Evolutionary conservation across 2,888 invertebrate species (phyloP).

Genomic region (Amblyjoppa proteus): DNA sequence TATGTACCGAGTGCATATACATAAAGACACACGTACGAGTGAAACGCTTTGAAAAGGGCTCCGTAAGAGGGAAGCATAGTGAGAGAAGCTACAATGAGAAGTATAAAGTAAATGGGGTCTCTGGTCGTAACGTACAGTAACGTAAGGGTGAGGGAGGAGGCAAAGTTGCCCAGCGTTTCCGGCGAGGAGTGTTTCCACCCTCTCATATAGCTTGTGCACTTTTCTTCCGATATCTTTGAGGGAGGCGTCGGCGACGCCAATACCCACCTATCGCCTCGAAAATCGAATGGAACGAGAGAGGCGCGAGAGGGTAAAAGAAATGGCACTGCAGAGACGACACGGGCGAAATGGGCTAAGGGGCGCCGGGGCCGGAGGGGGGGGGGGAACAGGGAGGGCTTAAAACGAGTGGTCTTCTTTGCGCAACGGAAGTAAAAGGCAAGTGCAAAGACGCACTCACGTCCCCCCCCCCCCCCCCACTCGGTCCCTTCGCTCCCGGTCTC

Average conservation of each 20-base stretch:
- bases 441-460: constrained; percentile 53
- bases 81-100: constrained; percentile 41
- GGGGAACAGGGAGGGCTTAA: constrained; percentile 29
- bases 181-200: constrained; percentile 48
- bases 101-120: constrained; percentile 45
- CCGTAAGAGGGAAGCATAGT: constrained; percentile 18
- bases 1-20: background rate
- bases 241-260: constrained; percentile 46
- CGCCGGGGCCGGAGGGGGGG: background rate
- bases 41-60: constrained; percentile 6
- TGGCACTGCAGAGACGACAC: constrained; percentile 38
- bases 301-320: constrained; percentile 44
- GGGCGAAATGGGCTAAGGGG: constrained; percentile 9
- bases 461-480: constrained; percentile 26
- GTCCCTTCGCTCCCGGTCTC: constrained; percentile 26
- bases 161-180: constrained; percentile 41
- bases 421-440: constrained; percentile 64
- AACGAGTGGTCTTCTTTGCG: constrained; percentile 61
- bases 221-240: constrained; percentile 64
- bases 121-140: constrained; percentile 16
- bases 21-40: background rate
- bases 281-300: constrained; percentile 65
- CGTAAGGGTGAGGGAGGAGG: background rate
- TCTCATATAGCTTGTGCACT: constrained; percentile 52
- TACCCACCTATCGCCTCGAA: constrained; percentile 57